Base-by-base conservation (phyloP, 92 coral and sea anemone species). In the Palythoa grandis region DNA sequence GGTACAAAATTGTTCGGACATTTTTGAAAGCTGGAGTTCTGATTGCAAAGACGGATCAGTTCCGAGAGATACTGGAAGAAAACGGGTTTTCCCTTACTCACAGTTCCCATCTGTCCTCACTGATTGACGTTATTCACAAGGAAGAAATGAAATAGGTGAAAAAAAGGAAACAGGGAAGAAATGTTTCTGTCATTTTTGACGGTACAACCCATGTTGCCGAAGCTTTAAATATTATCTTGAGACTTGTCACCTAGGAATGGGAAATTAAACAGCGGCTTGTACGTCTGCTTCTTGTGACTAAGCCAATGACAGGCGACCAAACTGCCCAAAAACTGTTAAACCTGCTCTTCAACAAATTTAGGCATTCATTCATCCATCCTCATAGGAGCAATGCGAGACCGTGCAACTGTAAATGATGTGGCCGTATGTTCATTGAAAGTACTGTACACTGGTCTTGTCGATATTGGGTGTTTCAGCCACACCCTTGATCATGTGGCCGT, bases 21-120 rank as follows among this genome's bases (percentile, higher is more conserved):
- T 87, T 90, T 73, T 78, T 90, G 90, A 86, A 90, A 87, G 92
- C 90, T 19, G 90, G 74, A 40, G 68, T 90, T 83, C 79, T 88
- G 16, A 76, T 82, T 15, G 76, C 77, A 39, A 90, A 89, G 70
- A 78, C 77, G 7, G 90, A 87, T 83, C 79, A 77, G 63, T 68
- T 83, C 25, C 73, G 88, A 25, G 93, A 87, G 16, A 57, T 57
- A 0, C 7, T 57, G 2, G 63, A 57, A 29, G 1, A 29, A 29
- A 29, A 29, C 35, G 35, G 35, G 0, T 29, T 29, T 29, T 29
- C 35, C 1, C 1, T 29, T 0, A 29, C 35, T 1, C 35, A 29
- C 35, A 29, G 35, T 29, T 29, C 35, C 1, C 0, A 29, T 29
- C 35, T 29, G 0, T 29, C 35, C 1, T 29, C 35, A 0, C 35